Evolutionary conservation across 1,140 invertebrate species (phyloP).

Genomic region (Holcopasites calliopsidis): DNA sequence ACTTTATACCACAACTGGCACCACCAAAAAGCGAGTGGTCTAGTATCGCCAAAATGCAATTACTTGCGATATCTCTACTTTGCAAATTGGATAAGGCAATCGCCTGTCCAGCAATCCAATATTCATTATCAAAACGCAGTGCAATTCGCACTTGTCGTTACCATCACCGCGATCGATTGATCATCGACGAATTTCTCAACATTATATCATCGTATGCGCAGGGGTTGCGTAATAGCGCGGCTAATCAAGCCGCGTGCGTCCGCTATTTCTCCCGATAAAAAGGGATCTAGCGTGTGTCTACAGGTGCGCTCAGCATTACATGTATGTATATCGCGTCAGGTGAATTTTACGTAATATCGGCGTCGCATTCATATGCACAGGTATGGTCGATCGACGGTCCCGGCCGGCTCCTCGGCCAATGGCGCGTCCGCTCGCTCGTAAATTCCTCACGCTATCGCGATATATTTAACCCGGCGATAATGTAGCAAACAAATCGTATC

Average conservation of each 20-base stretch:
- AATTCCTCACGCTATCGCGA: conserved; percentile 42
- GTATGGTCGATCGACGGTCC: background rate
- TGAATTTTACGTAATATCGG: conserved; percentile 36
- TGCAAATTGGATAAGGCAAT: too few species aligned
- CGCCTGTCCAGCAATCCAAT: too few species aligned
- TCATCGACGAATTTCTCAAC: conserved; percentile 39
- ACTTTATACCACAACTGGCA: too few species aligned
- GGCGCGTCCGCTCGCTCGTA: conserved; percentile 36
- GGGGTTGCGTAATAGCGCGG: conserved; percentile 13
- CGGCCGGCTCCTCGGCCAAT: conserved; percentile 22
- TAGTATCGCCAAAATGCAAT: too few species aligned
- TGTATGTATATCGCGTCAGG: background rate
- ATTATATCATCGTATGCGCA: conserved; percentile 30
- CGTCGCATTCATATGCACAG: background rate
- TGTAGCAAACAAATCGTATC: conserved; percentile 43
- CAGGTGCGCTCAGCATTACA: too few species aligned
- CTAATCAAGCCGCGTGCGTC: conserved; percentile 16
- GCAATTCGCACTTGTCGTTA: background rate
- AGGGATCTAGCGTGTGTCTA: too few species aligned
- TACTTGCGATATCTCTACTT: too few species aligned
- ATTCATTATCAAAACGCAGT: too few species aligned
- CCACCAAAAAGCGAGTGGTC: too few species aligned
- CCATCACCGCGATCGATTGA: background rate
- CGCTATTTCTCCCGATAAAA: conserved; percentile 7
- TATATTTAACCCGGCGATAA: conserved; percentile 45